Conservation (phyloP, 2,113 vertebrate species). For the Isichthys henryi region DNA sequence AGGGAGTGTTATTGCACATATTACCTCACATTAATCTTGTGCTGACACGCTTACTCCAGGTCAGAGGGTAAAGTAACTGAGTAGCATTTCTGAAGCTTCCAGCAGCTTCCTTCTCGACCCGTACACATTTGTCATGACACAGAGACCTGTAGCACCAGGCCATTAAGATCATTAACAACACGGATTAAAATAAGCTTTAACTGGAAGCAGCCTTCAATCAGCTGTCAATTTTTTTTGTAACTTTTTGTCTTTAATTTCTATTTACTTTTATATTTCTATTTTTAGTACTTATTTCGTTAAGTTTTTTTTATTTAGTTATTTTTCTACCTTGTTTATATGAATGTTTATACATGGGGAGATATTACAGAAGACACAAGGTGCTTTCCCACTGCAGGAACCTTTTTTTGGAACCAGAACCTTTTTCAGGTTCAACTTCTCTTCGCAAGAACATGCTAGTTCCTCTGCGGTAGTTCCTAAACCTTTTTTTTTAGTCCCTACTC, state of each 20-base stretch:
- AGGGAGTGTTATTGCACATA: constrained; percentile 25
- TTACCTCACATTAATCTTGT: constrained; percentile 31
- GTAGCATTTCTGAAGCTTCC: constrained; percentile 19
- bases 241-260: background rate
- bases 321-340: background rate
- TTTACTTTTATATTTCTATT: background rate
- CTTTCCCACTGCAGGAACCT: too few species aligned
- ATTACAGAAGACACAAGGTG: background rate
- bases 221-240: background rate
- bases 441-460: too few species aligned
- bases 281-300: background rate
- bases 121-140: constrained; percentile 23
- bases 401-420: too few species aligned
- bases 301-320: background rate
- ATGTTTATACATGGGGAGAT: background rate
- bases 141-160: constrained; percentile 1
- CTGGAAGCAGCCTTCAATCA: background rate
- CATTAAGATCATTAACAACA: background rate
- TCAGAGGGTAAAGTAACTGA: constrained; percentile 37
- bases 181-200: background rate
- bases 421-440: too few species aligned
- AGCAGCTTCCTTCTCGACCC: constrained; percentile 15
- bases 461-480: too few species aligned
- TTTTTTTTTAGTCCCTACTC: too few species aligned
- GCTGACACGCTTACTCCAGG: constrained; percentile 16